phyloP scores from a whole-genome alignment of 2,113 vertebrate genomes.

The Cercocebus atys region DNA sequence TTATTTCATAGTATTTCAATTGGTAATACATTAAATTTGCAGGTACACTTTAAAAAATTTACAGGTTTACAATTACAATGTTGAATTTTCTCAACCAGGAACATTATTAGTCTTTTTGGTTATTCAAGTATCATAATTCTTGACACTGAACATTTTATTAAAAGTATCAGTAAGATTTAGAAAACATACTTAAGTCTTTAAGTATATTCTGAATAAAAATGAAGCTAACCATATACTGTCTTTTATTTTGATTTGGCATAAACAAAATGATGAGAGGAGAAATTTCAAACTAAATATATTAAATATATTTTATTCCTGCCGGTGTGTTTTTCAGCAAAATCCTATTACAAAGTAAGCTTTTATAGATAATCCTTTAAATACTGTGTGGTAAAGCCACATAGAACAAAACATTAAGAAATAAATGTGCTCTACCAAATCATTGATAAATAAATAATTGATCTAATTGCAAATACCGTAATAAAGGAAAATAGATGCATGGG shows the following conservation, averaged over 20 bases:
- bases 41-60: neutral
- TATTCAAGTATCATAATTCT: neutral
- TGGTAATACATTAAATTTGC: neutral
- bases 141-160: neutral
- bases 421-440: no score
- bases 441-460: neutral
- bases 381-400: neutral
- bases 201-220: neutral
- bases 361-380: neutral
- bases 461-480: neutral
- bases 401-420: neutral
- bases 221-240: neutral
- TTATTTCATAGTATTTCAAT: neutral
- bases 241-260: neutral
- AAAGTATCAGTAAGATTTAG: neutral
- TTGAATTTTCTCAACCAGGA: neutral
- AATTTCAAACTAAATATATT: neutral
- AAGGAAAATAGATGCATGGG: neutral
- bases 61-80: neutral
- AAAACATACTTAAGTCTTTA: constrained; percentile 5
- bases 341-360: neutral
- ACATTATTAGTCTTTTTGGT: neutral
- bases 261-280: neutral
- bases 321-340: neutral
- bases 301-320: neutral